phyloP scores from a whole-genome alignment of 2,797 vertebrate species.

The Leptatherina wallacei region DNA sequence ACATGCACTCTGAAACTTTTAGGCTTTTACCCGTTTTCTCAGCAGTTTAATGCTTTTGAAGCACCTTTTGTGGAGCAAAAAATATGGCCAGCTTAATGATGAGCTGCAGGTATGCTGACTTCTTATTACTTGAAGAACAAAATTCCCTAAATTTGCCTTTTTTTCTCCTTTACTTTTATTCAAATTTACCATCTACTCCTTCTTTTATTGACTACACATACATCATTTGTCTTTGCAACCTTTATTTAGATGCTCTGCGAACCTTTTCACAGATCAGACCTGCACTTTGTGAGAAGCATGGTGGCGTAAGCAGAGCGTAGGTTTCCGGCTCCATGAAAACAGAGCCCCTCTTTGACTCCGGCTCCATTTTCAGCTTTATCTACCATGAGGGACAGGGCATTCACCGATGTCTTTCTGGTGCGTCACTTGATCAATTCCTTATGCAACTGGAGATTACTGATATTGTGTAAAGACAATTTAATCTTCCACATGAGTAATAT shows the following conservation, averaged over 20 bases:
- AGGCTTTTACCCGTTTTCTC: neutral
- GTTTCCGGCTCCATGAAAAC: neutral
- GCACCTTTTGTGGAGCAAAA: neutral
- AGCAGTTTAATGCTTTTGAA: constrained; percentile 10
- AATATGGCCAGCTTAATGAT: constrained; percentile 10
- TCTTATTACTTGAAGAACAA: neutral
- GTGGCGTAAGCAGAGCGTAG: neutral
- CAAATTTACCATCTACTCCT: neutral
- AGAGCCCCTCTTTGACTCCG: neutral
- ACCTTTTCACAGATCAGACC: neutral
- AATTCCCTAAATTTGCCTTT: neutral
- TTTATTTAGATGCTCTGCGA: neutral
- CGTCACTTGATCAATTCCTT: constrained; percentile 6
- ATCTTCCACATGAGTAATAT: constrained; percentile 1
- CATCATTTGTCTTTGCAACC: neutral
- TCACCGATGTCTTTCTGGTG: neutral
- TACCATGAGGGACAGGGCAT: neutral
- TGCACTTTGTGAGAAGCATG: neutral
- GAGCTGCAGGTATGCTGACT: constrained; percentile 15
- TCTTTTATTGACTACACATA: neutral
- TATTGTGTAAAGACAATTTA: constrained; percentile 19
- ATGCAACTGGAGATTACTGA: neutral
- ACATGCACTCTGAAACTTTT: constrained; percentile 1
- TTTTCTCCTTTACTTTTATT: neutral
- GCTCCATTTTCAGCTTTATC: neutral